A percentile compares a stretch with the other conserved stretches of the same genome.
These are phyloP conservation scores for Stenoptilia bipunctidactyla DNA, from an alignment of 2,888 invertebrate genomes.

Conservation along the genomic window DNA sequence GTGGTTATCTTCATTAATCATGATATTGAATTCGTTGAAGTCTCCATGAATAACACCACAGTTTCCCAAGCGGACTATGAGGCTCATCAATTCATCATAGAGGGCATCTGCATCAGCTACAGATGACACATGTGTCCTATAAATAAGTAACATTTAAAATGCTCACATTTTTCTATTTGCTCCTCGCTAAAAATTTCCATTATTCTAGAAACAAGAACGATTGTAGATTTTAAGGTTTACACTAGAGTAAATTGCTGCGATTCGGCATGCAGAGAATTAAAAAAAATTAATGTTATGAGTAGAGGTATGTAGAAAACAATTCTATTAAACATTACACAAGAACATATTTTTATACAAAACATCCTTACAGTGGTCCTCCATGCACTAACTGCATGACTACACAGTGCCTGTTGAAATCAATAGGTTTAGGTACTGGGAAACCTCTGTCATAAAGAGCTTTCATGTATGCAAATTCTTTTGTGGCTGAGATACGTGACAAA, in stretches of 20 bases:
- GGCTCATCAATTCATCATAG: constrained; percentile 94
- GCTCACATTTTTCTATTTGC: not conserved
- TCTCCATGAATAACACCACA: constrained; percentile 98
- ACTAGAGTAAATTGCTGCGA: too few relatives aligned
- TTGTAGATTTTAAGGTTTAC: too few relatives aligned
- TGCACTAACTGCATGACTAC: constrained; percentile 94
- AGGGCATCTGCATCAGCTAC: constrained; percentile 78
- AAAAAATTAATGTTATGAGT: too few relatives aligned
- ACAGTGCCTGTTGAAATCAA: constrained; percentile 95
- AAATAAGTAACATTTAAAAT: not conserved
- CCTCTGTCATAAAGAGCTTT: constrained; percentile 89
- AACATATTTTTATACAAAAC: constrained; percentile 1
- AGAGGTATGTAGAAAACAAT: too few relatives aligned
- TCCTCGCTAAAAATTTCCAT: too few relatives aligned
- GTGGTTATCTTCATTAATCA: constrained; percentile 84
- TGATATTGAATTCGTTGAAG: constrained; percentile 99
- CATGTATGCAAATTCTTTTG: constrained; percentile 98
- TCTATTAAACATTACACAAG: not conserved
- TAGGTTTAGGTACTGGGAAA: constrained; percentile 95
- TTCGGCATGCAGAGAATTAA: too few relatives aligned
- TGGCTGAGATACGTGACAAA: constrained; percentile 94
- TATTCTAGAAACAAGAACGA: too few relatives aligned
- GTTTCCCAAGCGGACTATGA: constrained; percentile 91
- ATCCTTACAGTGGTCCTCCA: constrained; percentile 83
- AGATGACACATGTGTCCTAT: constrained; percentile 75